Base-by-base conservation (phyloP, 2,797 vertebrate species). In the Allobates femoralis region DNA sequence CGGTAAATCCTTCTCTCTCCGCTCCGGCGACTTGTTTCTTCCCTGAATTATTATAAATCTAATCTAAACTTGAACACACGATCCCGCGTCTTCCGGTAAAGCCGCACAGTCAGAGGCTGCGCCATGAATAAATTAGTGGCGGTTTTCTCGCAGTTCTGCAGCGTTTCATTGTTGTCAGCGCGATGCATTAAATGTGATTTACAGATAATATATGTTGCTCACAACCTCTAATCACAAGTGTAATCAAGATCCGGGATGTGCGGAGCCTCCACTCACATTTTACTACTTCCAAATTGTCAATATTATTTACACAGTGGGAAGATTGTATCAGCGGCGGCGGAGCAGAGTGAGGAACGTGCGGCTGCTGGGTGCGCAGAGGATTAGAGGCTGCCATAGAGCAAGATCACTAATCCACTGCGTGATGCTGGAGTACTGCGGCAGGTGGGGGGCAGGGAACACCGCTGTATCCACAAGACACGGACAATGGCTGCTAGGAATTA, bases 221-320 rank as follows among this genome's bases (percentile, higher is more conserved):
- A 30, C 50, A 78, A 30, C 26, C 46, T 66, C 75, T 66, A 34
- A 66, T 78, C 58, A 28, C 30, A 37, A 37, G 34, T 55, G 74
- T 66, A 78, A 77, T 85, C 64, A 77, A 77, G 26, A 51, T 23
- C 51, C 62, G 23, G 58, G 55, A 74, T 41, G 71, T 11, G 30
- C 28, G 15, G 18, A 77, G 30, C 30, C 3, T 3, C 83, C 73
- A 55, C 7, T 15, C n/a, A 78, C 46, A n/a, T 67, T 78, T 77
- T 78, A 67, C 58, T 37, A 66, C 74, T 55, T 53, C 10, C 41
- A 78, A 56, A 79, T 85, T 55, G 74, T 64, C 50, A 71, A 21
- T 46, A 66, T 19, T 85, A 84, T 85, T 85, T 85, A 71, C 83
- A 69, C 83, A 78, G 83, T 14, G 50, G 32, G 75, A 21, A 69